A percentile compares a stretch with the other conserved stretches of the same genome.
Evolutionary conservation across 2,797 vertebrate species (phyloP).

Genomic region (Moxostoma hubbsi): DNA sequence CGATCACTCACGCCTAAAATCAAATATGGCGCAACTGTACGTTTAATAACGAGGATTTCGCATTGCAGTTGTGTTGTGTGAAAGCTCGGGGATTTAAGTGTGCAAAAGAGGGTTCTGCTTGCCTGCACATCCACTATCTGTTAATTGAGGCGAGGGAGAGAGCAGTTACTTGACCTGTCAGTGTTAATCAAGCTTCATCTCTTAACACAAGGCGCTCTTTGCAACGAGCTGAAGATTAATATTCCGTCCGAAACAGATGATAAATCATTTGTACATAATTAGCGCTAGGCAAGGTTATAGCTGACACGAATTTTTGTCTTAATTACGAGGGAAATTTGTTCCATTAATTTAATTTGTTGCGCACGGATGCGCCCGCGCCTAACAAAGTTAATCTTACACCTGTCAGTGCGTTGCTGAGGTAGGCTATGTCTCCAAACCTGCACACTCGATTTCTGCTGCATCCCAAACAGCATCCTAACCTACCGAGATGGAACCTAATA

Average conservation of each 20-base stretch:
- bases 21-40: conserved; percentile 11
- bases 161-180: conserved; percentile 90
- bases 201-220: conserved; percentile 90
- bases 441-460: conserved; percentile 1
- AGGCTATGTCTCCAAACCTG: conserved; percentile 22
- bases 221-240: conserved; percentile 90
- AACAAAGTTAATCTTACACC: conserved; percentile 99
- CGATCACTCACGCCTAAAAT: background rate
- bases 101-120: conserved; percentile 81
- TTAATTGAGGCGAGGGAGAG: conserved; percentile 82
- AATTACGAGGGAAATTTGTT: conserved; percentile 95
- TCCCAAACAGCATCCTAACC: background rate
- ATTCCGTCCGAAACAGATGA: conserved; percentile 87
- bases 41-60: conserved; percentile 68
- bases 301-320: conserved; percentile 96
- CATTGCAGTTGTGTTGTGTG: conserved; percentile 77
- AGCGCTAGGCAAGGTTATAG: conserved; percentile 92
- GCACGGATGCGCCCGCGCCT: conserved; percentile 89
- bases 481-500: background rate
- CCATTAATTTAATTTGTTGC: conserved; percentile 99
- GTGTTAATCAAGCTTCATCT: conserved; percentile 96
- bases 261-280: conserved; percentile 97
- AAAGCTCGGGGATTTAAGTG: conserved; percentile 67
- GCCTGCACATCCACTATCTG: conserved; percentile 87
- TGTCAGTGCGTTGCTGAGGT: conserved; percentile 84